Evolutionary conservation across 2,113 vertebrate genomes (phyloP), one percentile per base, ranked within the genome.

Genomic region (Gymnocephalus cernua): DNA sequence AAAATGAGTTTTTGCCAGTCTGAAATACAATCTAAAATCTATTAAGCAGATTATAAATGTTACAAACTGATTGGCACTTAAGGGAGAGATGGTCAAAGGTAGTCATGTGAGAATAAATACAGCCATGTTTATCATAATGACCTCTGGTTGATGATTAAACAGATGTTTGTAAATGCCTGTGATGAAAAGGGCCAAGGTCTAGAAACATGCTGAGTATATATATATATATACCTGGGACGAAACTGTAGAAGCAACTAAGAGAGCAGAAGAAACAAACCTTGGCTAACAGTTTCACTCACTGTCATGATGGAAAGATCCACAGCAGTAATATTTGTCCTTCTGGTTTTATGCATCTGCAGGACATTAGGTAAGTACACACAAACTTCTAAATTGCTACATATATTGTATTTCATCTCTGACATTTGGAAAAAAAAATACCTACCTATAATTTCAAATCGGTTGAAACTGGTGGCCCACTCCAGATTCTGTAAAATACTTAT

Each of bases 101-200:
- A 6, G 15, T 41, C 47, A 71, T 1, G 13, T 56, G 48, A 73
- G 15, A 32, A 10, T 58, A 6, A n/a, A 15, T 41, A 4, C 10
- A 32, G 44, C 13, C n/a, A 45, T 62, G 14, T 74, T 74, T 47
- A 66, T 62, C 21, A 21, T n/a, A 15, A 53, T 35, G 29, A 73
- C 69, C 27, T 56, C 64, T 77, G 68, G 86, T 88, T 84, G 48
- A 88, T 91, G 73, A 88, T 89, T 89, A 61, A 80, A 67, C 63
- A 45, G 21, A 16, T 70, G 66, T 62, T 70, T 68, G 61, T 51
- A 57, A 73, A 80, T 14, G 61, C 6, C 11, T 21, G 45, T 50
- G 15, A 79, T 50, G n/a, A 47, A 77, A 79, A 70, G 54, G 77
- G 75, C 57, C 77, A 88, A 89, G 70, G 90, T 89, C 82, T 84